Evolutionary conservation across 1,140 invertebrate genomes (phyloP).

Genomic region (Hydropsyche tenuis): DNA sequence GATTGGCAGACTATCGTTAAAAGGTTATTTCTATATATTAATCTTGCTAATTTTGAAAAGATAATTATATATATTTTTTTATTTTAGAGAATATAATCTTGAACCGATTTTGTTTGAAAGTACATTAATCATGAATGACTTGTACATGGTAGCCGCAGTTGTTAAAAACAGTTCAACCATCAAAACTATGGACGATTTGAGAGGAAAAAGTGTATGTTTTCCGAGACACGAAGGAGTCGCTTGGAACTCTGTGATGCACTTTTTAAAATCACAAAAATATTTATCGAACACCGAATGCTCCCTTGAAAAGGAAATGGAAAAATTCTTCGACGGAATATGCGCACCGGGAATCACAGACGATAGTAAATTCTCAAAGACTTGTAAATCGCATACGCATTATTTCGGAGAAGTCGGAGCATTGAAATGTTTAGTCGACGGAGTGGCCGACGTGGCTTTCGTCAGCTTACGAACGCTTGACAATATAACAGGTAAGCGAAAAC

Average conservation of each 20-base stretch:
- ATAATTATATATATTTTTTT: not conserved
- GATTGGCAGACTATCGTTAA: conserved; percentile 66
- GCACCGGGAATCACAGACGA: conserved; percentile 60
- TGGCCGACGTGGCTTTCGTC: conserved; percentile 87
- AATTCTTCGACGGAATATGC: conserved; percentile 71
- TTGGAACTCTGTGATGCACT: conserved; percentile 68
- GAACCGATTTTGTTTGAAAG: conserved; percentile 72
- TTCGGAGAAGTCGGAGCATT: conserved; percentile 72
- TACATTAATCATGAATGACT: conserved; percentile 65
- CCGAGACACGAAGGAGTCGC: conserved; percentile 71
- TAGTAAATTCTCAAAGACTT: conserved; percentile 35
- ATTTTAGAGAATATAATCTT: conserved; percentile 65
- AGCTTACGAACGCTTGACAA: conserved; percentile 73
- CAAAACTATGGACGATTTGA: conserved; percentile 66
- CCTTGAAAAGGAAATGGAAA: conserved; percentile 57
- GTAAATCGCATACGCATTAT: conserved; percentile 54
- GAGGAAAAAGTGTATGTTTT: conserved; percentile 74
- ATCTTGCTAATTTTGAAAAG: not conserved
- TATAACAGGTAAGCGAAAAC: conserved; percentile 63
- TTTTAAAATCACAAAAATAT: conserved; percentile 62
- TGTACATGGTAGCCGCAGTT: conserved; percentile 73
- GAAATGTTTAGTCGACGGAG: conserved; percentile 77
- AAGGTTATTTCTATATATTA: conserved; percentile 36
- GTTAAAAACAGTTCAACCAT: conserved; percentile 69
- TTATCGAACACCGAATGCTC: conserved; percentile 56